Base-by-base conservation (phyloP, 64 coral and sea anemone genomes). In the Exaiptasia diaphana region DNA sequence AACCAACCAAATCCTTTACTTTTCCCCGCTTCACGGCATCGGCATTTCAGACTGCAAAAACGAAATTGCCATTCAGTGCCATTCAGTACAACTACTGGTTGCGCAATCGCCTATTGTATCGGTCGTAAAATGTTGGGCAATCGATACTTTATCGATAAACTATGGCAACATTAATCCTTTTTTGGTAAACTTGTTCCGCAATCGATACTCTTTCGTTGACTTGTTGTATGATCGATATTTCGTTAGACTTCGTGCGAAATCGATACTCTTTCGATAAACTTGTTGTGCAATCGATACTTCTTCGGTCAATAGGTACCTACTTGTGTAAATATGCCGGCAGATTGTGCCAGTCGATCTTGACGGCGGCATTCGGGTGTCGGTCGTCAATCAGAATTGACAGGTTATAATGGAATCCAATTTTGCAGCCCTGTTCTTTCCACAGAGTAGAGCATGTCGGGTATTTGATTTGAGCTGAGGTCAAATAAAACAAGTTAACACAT, bases 11-110 rank as follows among this genome's bases (percentile, higher is more conserved):
- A 43, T 6, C 68, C 68, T 21, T 3, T 20, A 0, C 46, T 35
- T 4, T 44, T 55, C n/a, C 49, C n/a, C 29, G 82, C 39, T 23
- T 0, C 23, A n/a, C 67, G 67, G 46, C 82, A 85, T 11, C 68
- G 53, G 33, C 82, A 85, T 30, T 15, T 28, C 27, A 85, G 61
- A 25, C 82, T 85, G n/a, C n/a, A n/a, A 35, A 82, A 53, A 77
- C 3, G 27, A 7, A 35, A 35, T n/a, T 7, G n/a, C 24, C 24
- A 46, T 15, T 7, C 43, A 46, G 15, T 46, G 43, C 15, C 43
- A 46, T 46, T 15, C 43, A 8, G 15, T 7, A 15, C 43, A 46
- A 46, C 5, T 46, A 46, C 15, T 46, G 43, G 6, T 7, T 46
- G 15, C 43, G 43, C 43, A 46, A 8, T 46, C 15, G 43, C 43